These are phyloP conservation scores for Artibeus lituratus DNA, from an alignment of 2,797 vertebrate genomes.

Conservation along the genomic window DNA sequence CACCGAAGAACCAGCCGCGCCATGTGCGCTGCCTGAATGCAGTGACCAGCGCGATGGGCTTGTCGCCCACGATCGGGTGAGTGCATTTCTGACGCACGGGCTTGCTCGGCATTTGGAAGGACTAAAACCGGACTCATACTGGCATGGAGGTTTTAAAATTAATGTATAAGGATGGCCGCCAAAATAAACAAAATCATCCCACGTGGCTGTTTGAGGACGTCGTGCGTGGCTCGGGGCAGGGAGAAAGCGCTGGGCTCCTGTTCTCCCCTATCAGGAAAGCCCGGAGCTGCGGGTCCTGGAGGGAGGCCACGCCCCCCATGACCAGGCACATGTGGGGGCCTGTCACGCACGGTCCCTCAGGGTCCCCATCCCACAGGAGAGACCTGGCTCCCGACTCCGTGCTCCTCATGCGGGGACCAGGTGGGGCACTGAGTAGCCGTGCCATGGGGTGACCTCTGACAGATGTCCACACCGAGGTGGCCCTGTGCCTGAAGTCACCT, in stretches of 20 bases:
- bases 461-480: neutral
- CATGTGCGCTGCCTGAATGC: neutral
- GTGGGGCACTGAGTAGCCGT: neutral
- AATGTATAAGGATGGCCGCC: neutral
- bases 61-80: neutral
- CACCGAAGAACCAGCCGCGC: neutral
- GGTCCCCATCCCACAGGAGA: fast-evolving
- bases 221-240: neutral
- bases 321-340: neutral
- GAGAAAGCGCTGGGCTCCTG: neutral
- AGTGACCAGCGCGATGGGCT: neutral
- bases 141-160: neutral
- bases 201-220: neutral
- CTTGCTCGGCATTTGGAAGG: neutral
- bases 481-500: neutral
- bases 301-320: fast-evolving
- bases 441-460: neutral
- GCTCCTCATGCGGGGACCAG: neutral
- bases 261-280: neutral
- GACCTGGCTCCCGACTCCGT: neutral
- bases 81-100: neutral
- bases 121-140: neutral
- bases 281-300: neutral
- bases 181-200: neutral
- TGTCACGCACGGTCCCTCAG: neutral